phyloP scores from a whole-genome alignment of 2,888 invertebrate species.

The Ichneumoninae sp. region DNA sequence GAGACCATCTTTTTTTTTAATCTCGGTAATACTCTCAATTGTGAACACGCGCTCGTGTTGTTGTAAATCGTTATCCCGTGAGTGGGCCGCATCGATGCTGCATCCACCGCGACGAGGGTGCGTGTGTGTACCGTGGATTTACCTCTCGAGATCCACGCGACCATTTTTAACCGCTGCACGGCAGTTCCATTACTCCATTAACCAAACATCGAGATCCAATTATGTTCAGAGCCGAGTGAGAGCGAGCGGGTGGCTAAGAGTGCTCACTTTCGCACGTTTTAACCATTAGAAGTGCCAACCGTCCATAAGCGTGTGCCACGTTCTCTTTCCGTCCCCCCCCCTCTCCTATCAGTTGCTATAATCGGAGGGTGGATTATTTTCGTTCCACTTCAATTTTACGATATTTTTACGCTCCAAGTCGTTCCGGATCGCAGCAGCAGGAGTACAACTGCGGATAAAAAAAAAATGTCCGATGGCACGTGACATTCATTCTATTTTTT shows the following conservation, averaged over 20 bases:
- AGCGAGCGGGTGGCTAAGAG: slow-evolving; percentile 69
- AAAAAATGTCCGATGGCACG: slow-evolving; percentile 15
- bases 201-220: slow-evolving; percentile 73
- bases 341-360: slow-evolving; percentile 33
- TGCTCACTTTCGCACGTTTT: slow-evolving; percentile 82
- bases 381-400: slow-evolving; percentile 28
- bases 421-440: slow-evolving; percentile 14
- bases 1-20: slow-evolving; percentile 32
- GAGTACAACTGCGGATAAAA: neutral
- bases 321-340: neutral
- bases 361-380: slow-evolving; percentile 59
- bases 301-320: slow-evolving; percentile 22
- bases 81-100: slow-evolving; percentile 28
- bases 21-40: slow-evolving; percentile 12
- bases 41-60: slow-evolving; percentile 30
- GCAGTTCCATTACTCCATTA: slow-evolving; percentile 77
- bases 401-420: slow-evolving; percentile 23
- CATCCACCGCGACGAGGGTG: slow-evolving; percentile 17
- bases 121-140: slow-evolving; percentile 4
- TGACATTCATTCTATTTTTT: slow-evolving; percentile 16
- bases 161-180: slow-evolving; percentile 44
- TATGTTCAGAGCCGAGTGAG: slow-evolving; percentile 24
- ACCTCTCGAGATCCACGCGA: slow-evolving; percentile 46
- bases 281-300: slow-evolving; percentile 71
- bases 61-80: slow-evolving; percentile 28